Base-by-base conservation (phyloP, 2,888 invertebrate genomes). In the Carabus problematicus region DNA sequence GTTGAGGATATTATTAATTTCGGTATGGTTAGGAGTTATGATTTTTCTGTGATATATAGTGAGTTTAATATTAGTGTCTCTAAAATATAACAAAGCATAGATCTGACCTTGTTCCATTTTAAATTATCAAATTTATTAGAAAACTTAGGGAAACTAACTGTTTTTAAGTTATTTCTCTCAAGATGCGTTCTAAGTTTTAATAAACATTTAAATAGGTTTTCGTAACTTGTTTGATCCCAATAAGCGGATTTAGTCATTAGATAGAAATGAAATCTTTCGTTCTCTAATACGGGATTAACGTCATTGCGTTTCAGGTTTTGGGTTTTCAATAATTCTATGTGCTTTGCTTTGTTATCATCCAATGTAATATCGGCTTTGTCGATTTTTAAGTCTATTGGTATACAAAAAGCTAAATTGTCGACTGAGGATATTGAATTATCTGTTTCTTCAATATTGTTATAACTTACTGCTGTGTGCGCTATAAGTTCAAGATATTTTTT, bases 151-250 rank as follows among this genome's bases (percentile, higher is more conserved):
- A 62, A 12, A 29, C 14, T 49, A 19, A 62, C 39, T 39, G n/a
- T n/a, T 45, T 61, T 42, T 29, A 55, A 11, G 14, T 18, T 43
- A 62, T 49, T 29, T 69, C 42, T 54, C 4, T 1, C 56, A 64
- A 45, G 61, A 41, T 45, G 43, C n/a, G n/a, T 12, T 66, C 49
- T 59, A 16, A 66, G 14, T 42, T 70, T 70, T 9, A 61, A n/a
- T 8, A 70, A 54, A 8, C 9, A 16, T 14, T 73, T 54, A 70
- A 74, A 75, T 58, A 74, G 54, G 71, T 75, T 71, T 71, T 73
- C 67, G 69, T 75, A 74, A 8, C 64, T 61, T 16, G 72, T 68
- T 61, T 71, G 73, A 56, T 75, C 73, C 72, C 70, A 73, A 67
- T 73, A 64, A 59, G 72, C 71, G 9, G 55, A 47, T 71, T 63